Evolutionary conservation across 2,797 vertebrate species (phyloP), one percentile per base, ranked within the genome.

Genomic region (Cryptoblepharus egeriae): DNA sequence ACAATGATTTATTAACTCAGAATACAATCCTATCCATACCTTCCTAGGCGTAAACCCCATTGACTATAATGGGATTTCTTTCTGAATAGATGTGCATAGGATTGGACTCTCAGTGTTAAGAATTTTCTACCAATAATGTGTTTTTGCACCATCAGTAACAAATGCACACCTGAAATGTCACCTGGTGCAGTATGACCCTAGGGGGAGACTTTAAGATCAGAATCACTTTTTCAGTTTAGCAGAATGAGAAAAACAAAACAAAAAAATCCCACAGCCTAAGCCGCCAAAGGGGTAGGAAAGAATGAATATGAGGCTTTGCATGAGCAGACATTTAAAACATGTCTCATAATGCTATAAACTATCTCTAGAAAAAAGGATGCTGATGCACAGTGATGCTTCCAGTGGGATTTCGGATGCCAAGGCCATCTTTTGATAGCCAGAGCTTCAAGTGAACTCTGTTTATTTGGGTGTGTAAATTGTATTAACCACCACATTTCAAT

Each of bases 391-490:
- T 24, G 28, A 79, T 65, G 39, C 10, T 4, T 37, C 55, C 15
- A 26, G 28, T 11, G 10, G 69, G 30, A 45, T 35, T 67, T 72
- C 16, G 55, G 68, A 55, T 65, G 82, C 72, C 28, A 58, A 73
- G 45, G 15, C 22, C 10, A 32, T 30, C 13, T 35, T 77, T 64
- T 64, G 58, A 83, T 64, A 57, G 45, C 28, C 35, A 78, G 72
- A 52, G 26, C 70, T 37, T 52, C 75, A 83, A 67, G n/a, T 65
- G 42, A 71, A 71, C 78, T 58, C 13, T 61, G 58, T 74, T 64
- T 24, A 73, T 37, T n/a, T 73, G 37, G 45, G 75, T 57, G 63
- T 78, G 69, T 73, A 73, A 67, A 78, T 67, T 45, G 37, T 72
- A 58, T 78, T 71, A 83, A 42, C 49, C 16, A 15, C 52, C 42